Evolutionary conservation across 2,113 vertebrate genomes (phyloP).

Genomic region (Malurus melanocephalus): DNA sequence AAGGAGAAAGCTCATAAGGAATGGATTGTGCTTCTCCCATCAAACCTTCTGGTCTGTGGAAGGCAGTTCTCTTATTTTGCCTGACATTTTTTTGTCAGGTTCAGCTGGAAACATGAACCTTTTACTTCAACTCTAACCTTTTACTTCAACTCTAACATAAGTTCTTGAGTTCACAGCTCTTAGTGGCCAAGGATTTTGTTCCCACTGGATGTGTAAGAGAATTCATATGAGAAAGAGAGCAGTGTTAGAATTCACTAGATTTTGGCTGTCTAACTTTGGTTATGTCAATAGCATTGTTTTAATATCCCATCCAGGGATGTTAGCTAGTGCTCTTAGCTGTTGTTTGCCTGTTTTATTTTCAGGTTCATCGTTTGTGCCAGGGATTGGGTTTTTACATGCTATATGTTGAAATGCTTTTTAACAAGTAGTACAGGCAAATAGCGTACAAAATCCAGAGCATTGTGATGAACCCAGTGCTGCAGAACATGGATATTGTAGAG

Average conservation of each 20-base stretch:
- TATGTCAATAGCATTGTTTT: not conserved
- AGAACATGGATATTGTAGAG: not conserved
- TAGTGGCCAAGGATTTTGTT: not conserved
- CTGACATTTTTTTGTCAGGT: not conserved
- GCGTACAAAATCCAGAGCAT: not conserved
- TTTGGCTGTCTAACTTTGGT: not conserved
- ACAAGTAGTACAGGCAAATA: not conserved
- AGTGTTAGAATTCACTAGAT: not conserved
- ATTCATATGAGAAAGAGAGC: not conserved
- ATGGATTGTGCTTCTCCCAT: not conserved
- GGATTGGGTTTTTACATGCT: not conserved
- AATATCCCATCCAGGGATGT: not conserved
- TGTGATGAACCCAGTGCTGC: not conserved
- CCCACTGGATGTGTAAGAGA: not conserved
- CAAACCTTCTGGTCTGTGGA: not conserved
- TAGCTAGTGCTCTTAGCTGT: not conserved
- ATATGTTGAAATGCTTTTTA: not conserved
- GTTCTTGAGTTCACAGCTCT: not conserved
- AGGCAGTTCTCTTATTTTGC: not conserved
- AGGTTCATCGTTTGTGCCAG: not conserved
- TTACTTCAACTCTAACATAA: not conserved
- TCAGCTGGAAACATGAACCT: not conserved
- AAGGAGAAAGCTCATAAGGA: not conserved
- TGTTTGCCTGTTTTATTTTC: not conserved
- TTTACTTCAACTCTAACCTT: not conserved